Percentiles rank a stretch among this genome's conserved stretches.
phyloP scores from a whole-genome alignment of 2,797 vertebrate genomes.

The Fratercula arctica region DNA sequence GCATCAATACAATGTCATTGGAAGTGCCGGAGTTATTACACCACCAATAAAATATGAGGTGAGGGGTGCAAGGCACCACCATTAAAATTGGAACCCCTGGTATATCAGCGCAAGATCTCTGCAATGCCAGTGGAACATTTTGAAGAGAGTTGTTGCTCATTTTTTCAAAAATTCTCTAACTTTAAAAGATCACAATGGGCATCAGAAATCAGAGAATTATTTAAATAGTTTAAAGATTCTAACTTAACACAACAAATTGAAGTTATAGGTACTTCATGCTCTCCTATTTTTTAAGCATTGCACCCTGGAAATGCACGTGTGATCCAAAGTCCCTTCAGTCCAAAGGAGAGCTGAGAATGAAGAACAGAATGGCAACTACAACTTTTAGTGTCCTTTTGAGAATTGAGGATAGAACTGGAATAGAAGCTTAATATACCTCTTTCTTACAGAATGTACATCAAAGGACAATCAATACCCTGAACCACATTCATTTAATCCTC shows the following conservation, averaged over 20 bases:
- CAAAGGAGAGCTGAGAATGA: background rate
- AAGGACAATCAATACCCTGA: conserved; percentile 20
- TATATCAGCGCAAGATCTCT: background rate
- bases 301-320: background rate
- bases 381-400: background rate
- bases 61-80: background rate
- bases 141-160: background rate
- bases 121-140: background rate
- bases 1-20: background rate
- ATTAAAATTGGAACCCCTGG: background rate
- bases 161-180: background rate
- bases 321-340: background rate
- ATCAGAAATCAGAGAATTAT: background rate
- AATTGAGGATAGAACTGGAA: background rate
- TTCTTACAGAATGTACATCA: background rate
- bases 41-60: background rate
- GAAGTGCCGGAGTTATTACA: background rate
- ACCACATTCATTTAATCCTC: conserved; percentile 16
- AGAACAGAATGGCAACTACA: background rate
- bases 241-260: background rate
- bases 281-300: background rate
- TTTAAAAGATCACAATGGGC: background rate
- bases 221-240: background rate
- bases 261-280: background rate
- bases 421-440: background rate